Percentiles rank a stretch among this genome's conserved stretches.
phyloP scores from a whole-genome alignment of 2,888 invertebrate genomes.

The Ophraella communa region DNA sequence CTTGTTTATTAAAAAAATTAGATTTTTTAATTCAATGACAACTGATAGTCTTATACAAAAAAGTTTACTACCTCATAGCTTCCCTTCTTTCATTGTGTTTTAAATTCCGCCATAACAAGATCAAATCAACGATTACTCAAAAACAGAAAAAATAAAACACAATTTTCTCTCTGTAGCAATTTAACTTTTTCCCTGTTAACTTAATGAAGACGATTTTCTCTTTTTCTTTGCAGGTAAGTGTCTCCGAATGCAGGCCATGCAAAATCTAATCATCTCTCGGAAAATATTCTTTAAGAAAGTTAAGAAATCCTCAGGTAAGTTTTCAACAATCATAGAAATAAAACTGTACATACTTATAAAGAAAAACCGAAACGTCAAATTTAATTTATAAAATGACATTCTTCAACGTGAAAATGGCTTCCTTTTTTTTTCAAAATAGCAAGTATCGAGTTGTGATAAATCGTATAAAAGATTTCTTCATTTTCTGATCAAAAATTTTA shows the following conservation, averaged over 20 bases:
- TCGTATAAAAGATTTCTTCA: too few species aligned
- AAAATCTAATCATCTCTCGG: background rate
- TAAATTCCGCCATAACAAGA: background rate
- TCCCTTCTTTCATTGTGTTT: background rate
- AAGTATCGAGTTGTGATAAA: too few species aligned
- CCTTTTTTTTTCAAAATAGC: too few species aligned
- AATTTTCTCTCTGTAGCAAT: background rate
- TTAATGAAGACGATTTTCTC: background rate
- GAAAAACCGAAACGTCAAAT: too few species aligned
- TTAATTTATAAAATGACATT: too few species aligned
- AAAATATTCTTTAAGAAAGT: background rate
- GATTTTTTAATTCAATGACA: too few species aligned
- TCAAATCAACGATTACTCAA: background rate
- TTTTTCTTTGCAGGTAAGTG: slow-evolving; percentile 3
- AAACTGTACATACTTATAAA: too few species aligned
- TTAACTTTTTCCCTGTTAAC: background rate
- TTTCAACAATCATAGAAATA: slow-evolving; percentile 8
- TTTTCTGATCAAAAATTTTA: too few species aligned
- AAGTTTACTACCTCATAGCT: too few species aligned
- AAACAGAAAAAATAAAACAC: background rate
- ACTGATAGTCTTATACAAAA: too few species aligned
- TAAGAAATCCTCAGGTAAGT: slow-evolving; percentile 8
- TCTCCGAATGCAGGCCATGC: background rate
- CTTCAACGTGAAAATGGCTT: too few species aligned
- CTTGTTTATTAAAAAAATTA: too few species aligned